Conservation (phyloP, 1,140 invertebrate species). For the Lanistes nyassanus region DNA sequence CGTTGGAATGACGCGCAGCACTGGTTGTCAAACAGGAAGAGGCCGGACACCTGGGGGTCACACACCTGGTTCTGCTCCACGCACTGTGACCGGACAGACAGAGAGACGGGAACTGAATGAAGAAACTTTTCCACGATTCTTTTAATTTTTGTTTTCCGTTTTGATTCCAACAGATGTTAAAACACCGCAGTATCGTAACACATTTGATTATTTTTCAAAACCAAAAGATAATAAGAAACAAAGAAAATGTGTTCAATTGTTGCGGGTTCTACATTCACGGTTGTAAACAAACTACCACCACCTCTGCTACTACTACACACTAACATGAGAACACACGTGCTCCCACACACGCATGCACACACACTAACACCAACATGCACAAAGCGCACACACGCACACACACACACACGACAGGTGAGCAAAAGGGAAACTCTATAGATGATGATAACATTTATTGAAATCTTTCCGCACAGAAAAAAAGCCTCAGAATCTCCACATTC, state of each 20-base stretch:
- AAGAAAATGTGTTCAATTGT: background rate
- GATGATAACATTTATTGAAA: no score
- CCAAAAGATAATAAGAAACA: background rate
- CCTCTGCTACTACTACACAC: background rate
- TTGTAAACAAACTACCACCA: background rate
- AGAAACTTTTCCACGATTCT: background rate
- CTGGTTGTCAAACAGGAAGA: no score
- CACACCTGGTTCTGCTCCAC: no score
- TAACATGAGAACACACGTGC: background rate
- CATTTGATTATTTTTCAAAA: background rate
- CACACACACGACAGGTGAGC: background rate
- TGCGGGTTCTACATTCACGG: background rate
- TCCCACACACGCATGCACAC: constrained; percentile 9
- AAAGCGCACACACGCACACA: constrained; percentile 9
- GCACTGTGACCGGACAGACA: no score
- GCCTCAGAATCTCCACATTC: no score
- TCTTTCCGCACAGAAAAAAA: no score
- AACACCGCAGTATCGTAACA: background rate
- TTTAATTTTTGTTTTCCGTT: background rate
- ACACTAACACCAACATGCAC: constrained; percentile 1
- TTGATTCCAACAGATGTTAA: background rate
- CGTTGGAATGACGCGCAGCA: no score
- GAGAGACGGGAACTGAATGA: no score
- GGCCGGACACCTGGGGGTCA: no score
- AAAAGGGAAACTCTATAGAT: no score